Conservation (phyloP, 2,113 vertebrate species). For the Pedionomus torquatus region DNA sequence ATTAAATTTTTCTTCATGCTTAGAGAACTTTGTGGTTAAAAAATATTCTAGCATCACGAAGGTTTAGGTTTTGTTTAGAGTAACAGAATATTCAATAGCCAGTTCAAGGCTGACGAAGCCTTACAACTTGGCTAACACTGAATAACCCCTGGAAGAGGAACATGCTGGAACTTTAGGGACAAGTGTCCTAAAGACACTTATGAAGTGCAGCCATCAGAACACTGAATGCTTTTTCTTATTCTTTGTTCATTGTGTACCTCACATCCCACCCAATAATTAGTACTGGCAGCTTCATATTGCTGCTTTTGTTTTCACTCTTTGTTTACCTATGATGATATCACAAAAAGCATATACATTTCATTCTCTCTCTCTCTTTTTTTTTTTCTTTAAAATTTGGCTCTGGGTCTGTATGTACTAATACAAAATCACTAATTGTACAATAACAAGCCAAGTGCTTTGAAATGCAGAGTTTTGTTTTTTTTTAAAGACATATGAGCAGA, state of each 20-base stretch:
- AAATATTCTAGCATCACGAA: not conserved
- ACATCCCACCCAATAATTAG: slow-evolving; percentile 57
- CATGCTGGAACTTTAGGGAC: not conserved
- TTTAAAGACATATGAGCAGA: not conserved
- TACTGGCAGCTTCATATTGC: slow-evolving; percentile 47
- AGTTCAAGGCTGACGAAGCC: not conserved
- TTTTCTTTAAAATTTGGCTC: slow-evolving; percentile 28
- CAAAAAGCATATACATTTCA: slow-evolving; percentile 7
- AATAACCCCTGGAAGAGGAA: not conserved
- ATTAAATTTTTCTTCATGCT: not conserved
- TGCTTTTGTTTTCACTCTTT: slow-evolving; percentile 63
- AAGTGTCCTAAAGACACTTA: not conserved
- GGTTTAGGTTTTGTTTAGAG: not conserved
- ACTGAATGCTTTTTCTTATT: not conserved
- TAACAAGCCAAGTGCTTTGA: slow-evolving; percentile 51
- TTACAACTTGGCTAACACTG: not conserved
- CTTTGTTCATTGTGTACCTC: slow-evolving; percentile 14
- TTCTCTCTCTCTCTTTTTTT: not conserved
- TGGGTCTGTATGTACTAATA: slow-evolving; percentile 34
- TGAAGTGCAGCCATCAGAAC: not conserved
- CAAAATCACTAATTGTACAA: slow-evolving; percentile 60
- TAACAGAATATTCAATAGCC: not conserved
- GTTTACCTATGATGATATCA: slow-evolving; percentile 67
- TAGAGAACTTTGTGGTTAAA: not conserved
- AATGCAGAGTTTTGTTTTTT: slow-evolving; percentile 19